Evolutionary conservation across 1,140 invertebrate species (phyloP), one percentile per base, ranked within the genome.

Genomic region (Drosophila insularis): DNA sequence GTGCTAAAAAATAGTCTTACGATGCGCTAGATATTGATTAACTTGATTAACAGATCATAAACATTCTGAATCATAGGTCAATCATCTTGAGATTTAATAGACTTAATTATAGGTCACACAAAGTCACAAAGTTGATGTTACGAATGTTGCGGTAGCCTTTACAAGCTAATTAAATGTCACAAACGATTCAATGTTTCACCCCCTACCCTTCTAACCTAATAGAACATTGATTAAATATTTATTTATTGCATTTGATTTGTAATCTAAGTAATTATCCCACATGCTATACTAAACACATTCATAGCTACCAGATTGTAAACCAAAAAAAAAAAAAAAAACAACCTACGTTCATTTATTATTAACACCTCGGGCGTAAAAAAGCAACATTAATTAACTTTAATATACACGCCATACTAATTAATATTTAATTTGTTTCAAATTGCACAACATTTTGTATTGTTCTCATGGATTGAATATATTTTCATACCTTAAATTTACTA

Each of bases 311-410:
- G 50, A 50, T 43, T 50, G 35, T 27, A 39, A 50, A 72, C 11
- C 11, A 17, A 46, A 35, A 61, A 63, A 17, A 46, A 35, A 61
- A n/a, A n/a, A n/a, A n/a, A n/a, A n/a, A n/a, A n/a, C n/a, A n/a
- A 66, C 81, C 68, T 71, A 85, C 43, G 50, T 55, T 73, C 69
- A 76, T 79, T 73, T 71, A 81, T 76, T 73, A 87, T 87, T 87
- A 80, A 74, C 82, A 82, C 82, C 82, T 69, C 77, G 65, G 80
- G 84, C 84, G 84, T 71, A 71, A 89, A 87, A 70, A 81, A 81
- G 66, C 73, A 79, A 69, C 76, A 73, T 71, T 82, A 89, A 87
- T 87, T 89, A 82, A 78, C 55, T 71, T 64, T 66, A 67, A 84
- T 89, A 68, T 68, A 87, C 82, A 87, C 70, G 73, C 79, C 72